Percentiles rank a stretch among this genome's conserved stretches.
Conservation (phyloP, 1,140 invertebrate species). For the Papilio glaucus region DNA sequence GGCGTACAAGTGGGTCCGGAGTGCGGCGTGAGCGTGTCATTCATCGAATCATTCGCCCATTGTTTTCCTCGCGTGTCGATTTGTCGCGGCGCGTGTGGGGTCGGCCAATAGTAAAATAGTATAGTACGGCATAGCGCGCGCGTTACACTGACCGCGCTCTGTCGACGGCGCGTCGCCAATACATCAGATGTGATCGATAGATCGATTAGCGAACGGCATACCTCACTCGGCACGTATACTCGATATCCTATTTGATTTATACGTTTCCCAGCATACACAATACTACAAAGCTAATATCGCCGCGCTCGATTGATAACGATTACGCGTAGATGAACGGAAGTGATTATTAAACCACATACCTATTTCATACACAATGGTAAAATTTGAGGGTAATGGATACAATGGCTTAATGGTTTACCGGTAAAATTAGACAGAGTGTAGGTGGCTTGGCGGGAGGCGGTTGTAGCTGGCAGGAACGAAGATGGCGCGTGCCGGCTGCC, state of each 20-base stretch:
- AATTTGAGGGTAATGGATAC: not conserved
- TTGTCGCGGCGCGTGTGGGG: conserved; percentile 61
- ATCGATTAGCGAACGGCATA: conserved; percentile 65
- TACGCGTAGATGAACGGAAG: conserved; percentile 6
- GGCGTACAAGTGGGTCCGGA: conserved; percentile 68
- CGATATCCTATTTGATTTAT: conserved; percentile 50
- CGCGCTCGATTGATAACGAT: conserved; percentile 19
- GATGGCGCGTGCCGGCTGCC: conserved; percentile 59
- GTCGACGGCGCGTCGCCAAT: conserved; percentile 66
- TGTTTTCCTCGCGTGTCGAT: conserved; percentile 76
- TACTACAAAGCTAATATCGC: conserved; percentile 25
- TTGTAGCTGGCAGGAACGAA: conserved; percentile 45
- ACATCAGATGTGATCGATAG: conserved; percentile 73
- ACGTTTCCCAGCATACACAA: conserved; percentile 45
- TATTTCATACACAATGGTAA: not conserved
- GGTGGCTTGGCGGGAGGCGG: conserved; percentile 25
- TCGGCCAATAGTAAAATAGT: conserved; percentile 71
- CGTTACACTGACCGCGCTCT: conserved; percentile 55
- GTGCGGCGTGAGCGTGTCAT: conserved; percentile 71
- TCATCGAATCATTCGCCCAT: conserved; percentile 79
- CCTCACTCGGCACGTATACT: conserved; percentile 51
- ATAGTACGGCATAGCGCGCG: conserved; percentile 48
- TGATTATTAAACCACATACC: not conserved
- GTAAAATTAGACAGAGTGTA: conserved; percentile 15
- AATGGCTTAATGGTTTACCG: not conserved